Conservation (phyloP, 1,140 invertebrate genomes). For the Marisa cornuarietis region DNA sequence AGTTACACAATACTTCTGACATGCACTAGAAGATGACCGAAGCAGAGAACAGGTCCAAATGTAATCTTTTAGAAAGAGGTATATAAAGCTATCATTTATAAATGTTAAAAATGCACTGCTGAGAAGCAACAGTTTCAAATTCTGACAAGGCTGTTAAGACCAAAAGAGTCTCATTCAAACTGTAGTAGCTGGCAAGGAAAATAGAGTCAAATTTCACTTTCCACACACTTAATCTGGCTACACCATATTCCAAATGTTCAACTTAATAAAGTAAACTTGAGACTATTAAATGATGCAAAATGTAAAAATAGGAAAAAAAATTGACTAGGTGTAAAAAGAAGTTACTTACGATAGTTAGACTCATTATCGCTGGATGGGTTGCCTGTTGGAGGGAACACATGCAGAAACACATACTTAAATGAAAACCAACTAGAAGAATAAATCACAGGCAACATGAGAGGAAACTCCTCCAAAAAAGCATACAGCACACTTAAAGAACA, state of each 20-base stretch:
- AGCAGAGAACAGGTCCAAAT: too few species aligned
- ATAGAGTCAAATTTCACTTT: neutral
- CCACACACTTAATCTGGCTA: too few species aligned
- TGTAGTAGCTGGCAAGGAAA: neutral
- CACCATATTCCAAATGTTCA: too few species aligned
- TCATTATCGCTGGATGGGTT: slow-evolving; percentile 46
- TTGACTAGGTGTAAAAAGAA: neutral
- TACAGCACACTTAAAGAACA: neutral
- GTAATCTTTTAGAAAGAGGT: too few species aligned
- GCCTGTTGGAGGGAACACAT: slow-evolving; percentile 36
- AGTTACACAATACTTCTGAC: too few species aligned
- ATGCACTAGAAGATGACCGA: too few species aligned
- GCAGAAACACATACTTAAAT: slow-evolving; percentile 26
- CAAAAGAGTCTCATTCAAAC: too few species aligned
- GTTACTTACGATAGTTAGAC: slow-evolving; percentile 47
- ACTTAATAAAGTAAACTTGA: too few species aligned
- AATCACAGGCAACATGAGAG: neutral
- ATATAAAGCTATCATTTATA: too few species aligned
- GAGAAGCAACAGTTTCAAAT: too few species aligned
- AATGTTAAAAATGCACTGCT: too few species aligned
- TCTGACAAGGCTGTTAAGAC: too few species aligned
- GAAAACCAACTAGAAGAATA: slow-evolving; percentile 25
- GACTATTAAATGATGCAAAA: neutral
- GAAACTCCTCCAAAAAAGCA: neutral
- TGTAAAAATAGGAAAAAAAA: neutral